Base-by-base conservation (phyloP, 2,888 invertebrate genomes). In the Agriopis aurantiaria region DNA sequence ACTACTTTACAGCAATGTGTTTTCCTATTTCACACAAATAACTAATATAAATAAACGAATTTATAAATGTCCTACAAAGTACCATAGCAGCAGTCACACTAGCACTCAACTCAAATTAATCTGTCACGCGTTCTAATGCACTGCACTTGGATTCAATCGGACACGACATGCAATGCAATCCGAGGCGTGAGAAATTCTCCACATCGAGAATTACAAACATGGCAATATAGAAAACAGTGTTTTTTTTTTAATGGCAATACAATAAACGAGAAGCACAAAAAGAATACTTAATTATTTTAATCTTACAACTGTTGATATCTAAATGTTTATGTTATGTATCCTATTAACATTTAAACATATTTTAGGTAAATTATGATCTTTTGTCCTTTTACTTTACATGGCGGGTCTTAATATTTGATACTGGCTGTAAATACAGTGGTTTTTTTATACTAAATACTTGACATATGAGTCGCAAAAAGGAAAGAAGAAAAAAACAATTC, bases 71-170 rank as follows among this genome's bases (percentile, higher is more conserved):
- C 6, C 8, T 14, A 33, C 7, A 49, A 7, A 49, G 14, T 49
- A 49, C 7, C 53, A 33, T 40, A 52, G 60, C 51, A 14, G 55
- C 51, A 10, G 55, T 56, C 46, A 56, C 57, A 45, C 51, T 57
- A 57, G 49, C 57, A 51, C 56, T 51, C 69, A 60, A 23, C 48
- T 51, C 65, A 58, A 65, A 69, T 65, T 60, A 61, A 62, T 52
- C 57, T 58, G 69, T 57, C 65, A 65, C 57, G 65, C 56, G 41
- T 51, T 46, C 43, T 33, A 49, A 57, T 48, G 40, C 11, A 58
- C 57, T 58, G 17, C 69, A 46, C 52, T 69, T 52, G 69, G 52
- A 46, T 57, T 53, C 57, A 65, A 69, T 65, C 62, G 57, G 69
- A 57, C 14, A n/a, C 57, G 57, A 65, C 69, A 69, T 62, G 64